Evolutionary conservation across 2,797 vertebrate species (phyloP).

Genomic region (Salmo trutta): DNA sequence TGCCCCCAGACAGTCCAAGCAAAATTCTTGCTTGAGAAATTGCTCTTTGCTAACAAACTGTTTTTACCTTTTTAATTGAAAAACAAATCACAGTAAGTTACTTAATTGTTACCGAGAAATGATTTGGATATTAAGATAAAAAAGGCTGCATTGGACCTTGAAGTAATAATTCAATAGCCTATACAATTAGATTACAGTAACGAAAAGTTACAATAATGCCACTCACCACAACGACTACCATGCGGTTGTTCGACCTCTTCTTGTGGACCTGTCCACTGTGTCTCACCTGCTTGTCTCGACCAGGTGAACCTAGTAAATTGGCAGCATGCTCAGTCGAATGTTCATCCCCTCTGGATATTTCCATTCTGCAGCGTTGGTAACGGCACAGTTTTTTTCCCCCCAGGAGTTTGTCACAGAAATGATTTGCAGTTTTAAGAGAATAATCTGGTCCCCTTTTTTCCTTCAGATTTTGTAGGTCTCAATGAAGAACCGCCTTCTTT

Average conservation of each 20-base stretch:
- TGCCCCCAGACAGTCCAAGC: too few relatives aligned
- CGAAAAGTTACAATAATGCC: not conserved
- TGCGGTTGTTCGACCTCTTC: slow-evolving; percentile 40
- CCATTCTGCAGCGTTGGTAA: slow-evolving; percentile 46
- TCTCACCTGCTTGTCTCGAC: slow-evolving; percentile 55
- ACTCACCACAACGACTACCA: slow-evolving; percentile 67
- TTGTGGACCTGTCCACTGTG: slow-evolving; percentile 17
- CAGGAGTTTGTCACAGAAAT: not conserved
- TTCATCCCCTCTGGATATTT: slow-evolving; percentile 58
- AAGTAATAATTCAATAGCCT: not conserved
- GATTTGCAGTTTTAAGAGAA: not conserved
- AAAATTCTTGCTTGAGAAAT: too few relatives aligned
- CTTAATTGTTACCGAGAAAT: too few relatives aligned
- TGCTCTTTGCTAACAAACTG: too few relatives aligned
- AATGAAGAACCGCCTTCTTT: slow-evolving; percentile 17
- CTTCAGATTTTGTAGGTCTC: not conserved
- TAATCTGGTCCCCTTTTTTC: not conserved
- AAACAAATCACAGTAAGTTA: too few relatives aligned
- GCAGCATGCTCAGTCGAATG: slow-evolving; percentile 48
- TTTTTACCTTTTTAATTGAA: too few relatives aligned
- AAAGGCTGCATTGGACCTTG: not conserved
- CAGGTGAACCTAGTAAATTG: slow-evolving; percentile 54
- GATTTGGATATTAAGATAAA: too few relatives aligned
- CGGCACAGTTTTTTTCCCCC: not conserved
- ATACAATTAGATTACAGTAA: not conserved